Evolutionary conservation across 2,113 vertebrate species (phyloP).

Genomic region (Alligator mississippiensis): DNA sequence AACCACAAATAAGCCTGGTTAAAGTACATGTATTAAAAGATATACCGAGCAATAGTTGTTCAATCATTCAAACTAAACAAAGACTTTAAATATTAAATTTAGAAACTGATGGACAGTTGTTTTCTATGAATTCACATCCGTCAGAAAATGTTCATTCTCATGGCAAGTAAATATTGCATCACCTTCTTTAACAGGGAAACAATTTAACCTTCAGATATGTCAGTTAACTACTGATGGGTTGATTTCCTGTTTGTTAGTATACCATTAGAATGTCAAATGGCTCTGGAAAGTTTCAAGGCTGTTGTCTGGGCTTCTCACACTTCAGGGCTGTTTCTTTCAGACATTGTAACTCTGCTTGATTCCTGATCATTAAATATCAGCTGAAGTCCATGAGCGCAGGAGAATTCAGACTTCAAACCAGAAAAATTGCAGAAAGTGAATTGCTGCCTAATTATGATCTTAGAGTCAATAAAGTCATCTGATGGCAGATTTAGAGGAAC

Average conservation of each 20-base stretch:
- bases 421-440: conserved; percentile 67
- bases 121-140: conserved; percentile 56
- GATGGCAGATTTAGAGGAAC: conserved; percentile 83
- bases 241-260: conserved; percentile 73
- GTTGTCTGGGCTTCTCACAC: conserved; percentile 41
- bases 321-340: conserved; percentile 63
- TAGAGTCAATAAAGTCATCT: conserved; percentile 81
- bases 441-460: conserved; percentile 80
- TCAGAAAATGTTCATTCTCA: conserved; percentile 63
- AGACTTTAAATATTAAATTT: background rate
- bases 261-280: conserved; percentile 54
- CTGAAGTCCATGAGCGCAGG: conserved; percentile 35
- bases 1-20: background rate
- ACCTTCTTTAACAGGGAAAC: conserved; percentile 77
- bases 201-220: conserved; percentile 77
- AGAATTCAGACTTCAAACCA: conserved; percentile 27
- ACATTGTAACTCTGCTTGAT: conserved; percentile 66
- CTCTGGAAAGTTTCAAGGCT: conserved; percentile 73
- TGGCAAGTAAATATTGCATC: conserved; percentile 59
- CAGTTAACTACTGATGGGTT: conserved; percentile 74
- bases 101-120: conserved; percentile 5
- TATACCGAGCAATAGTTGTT: background rate
- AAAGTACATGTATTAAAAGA: too few relatives aligned
- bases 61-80: background rate
- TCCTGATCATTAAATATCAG: conserved; percentile 72